A percentile compares a stretch with the other conserved stretches of the same genome.
Conservation (phyloP, 37 sponge, comb jelly and placozoan genomes). For the Mnemiopsis leidyi region DNA sequence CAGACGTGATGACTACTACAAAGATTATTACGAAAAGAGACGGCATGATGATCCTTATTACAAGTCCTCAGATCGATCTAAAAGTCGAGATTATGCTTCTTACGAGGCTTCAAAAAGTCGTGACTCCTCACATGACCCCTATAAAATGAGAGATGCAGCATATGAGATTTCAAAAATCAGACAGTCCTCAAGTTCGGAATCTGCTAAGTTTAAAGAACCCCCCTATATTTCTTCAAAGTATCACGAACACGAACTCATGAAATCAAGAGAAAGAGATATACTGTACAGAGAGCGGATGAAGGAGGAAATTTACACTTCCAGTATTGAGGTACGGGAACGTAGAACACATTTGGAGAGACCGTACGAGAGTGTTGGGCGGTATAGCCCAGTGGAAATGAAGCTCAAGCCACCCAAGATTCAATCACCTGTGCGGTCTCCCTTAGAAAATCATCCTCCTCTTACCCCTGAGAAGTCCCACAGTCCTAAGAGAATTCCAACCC, state of each 20-base stretch:
- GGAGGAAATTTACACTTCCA: neutral
- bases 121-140: neutral
- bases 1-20: conserved; percentile 22
- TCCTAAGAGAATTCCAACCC: neutral
- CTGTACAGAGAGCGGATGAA: neutral
- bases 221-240: neutral
- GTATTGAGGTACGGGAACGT: neutral
- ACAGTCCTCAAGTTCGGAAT: neutral
- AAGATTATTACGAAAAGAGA: conserved; percentile 47
- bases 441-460: neutral
- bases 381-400: neutral
- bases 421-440: neutral
- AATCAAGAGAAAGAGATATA: neutral
- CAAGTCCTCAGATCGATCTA: conserved; percentile 46
- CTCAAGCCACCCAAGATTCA: neutral
- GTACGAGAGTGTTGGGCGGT: neutral
- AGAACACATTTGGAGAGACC: neutral
- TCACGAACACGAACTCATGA: neutral
- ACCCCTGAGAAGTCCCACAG: neutral
- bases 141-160: conserved; percentile 8
- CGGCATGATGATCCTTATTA: conserved; percentile 29
- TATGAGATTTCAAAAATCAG: conserved; percentile 10
- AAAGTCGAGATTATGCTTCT: neutral
- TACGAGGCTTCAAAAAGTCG: neutral
- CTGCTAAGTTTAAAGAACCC: neutral